phyloP scores from a whole-genome alignment of 2,113 vertebrate species.

The Lasiurus borealis region DNA sequence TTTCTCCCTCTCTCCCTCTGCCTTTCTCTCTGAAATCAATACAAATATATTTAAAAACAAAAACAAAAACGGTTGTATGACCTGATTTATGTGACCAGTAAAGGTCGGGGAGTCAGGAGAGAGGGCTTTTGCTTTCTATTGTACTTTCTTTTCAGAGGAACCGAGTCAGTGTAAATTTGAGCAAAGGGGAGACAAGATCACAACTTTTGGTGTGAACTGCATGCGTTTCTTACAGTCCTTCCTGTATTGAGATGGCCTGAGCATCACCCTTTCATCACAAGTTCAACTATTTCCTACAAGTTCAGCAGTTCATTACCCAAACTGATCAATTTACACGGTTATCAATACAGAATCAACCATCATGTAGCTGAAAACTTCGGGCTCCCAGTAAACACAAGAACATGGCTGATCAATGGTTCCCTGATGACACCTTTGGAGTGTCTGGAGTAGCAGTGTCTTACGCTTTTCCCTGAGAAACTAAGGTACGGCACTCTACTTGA shows the following conservation, averaged over 20 bases:
- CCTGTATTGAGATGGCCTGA: not conserved
- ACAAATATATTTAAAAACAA: too few species aligned
- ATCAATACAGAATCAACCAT: not conserved
- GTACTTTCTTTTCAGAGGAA: not conserved
- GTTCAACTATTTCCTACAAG: not conserved
- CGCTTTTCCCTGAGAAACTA: not conserved
- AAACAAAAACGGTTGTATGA: not conserved
- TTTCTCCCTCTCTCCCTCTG: too few species aligned
- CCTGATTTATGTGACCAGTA: not conserved
- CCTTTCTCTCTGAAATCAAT: too few species aligned
- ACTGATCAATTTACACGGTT: not conserved
- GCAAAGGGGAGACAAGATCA: not conserved
- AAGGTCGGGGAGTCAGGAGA: not conserved
- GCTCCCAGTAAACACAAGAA: not conserved
- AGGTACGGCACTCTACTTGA: not conserved
- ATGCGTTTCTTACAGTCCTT: not conserved
- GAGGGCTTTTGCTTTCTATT: too few species aligned
- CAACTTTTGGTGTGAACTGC: not conserved
- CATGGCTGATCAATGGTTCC: not conserved
- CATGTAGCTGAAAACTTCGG: not conserved
- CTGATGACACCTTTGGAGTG: not conserved
- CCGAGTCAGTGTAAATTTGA: not conserved
- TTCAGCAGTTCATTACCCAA: not conserved
- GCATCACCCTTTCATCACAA: not conserved
- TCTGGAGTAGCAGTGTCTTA: not conserved